Conservation (phyloP, 2,888 invertebrate genomes). For the Sminthurides aquaticus region DNA sequence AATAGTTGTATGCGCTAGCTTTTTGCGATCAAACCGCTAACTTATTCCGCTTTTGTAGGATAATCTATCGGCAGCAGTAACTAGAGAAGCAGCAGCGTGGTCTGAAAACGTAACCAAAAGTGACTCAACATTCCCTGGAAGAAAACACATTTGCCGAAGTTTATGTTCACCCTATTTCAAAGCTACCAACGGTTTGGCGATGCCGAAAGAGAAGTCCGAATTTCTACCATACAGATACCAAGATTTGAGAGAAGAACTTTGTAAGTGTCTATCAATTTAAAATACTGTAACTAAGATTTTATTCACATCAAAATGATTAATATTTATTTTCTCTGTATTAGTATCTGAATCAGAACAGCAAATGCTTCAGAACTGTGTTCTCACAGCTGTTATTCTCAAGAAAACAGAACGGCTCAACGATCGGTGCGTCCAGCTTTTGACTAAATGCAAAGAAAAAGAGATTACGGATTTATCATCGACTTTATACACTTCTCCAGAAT, state of each 20-base stretch:
- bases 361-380: slow-evolving; percentile 6
- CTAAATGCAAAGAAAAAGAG: background rate
- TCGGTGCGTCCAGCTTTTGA: slow-evolving; percentile 15
- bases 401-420: background rate
- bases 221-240: slow-evolving; percentile 8
- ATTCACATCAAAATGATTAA: background rate
- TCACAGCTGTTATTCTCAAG: slow-evolving; percentile 9
- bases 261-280: slow-evolving; percentile 4
- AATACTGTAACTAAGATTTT: background rate
- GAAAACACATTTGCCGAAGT: background rate
- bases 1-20: too few relatives aligned
- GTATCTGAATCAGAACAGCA: slow-evolving; percentile 4
- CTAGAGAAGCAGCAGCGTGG: background rate
- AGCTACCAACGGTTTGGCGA: slow-evolving; percentile 5
- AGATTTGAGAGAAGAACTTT: background rate
- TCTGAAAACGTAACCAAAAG: background rate
- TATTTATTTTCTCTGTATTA: background rate
- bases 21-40: too few relatives aligned
- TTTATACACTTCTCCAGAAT: background rate
- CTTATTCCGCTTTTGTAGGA: background rate
- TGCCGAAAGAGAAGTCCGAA: slow-evolving; percentile 4
- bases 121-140: slow-evolving; percentile 4
- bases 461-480: background rate
- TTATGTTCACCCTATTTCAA: slow-evolving; percentile 14
- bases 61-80: background rate